Base-by-base conservation (phyloP, 2,113 vertebrate species). In the Mormyrus lacerda region DNA sequence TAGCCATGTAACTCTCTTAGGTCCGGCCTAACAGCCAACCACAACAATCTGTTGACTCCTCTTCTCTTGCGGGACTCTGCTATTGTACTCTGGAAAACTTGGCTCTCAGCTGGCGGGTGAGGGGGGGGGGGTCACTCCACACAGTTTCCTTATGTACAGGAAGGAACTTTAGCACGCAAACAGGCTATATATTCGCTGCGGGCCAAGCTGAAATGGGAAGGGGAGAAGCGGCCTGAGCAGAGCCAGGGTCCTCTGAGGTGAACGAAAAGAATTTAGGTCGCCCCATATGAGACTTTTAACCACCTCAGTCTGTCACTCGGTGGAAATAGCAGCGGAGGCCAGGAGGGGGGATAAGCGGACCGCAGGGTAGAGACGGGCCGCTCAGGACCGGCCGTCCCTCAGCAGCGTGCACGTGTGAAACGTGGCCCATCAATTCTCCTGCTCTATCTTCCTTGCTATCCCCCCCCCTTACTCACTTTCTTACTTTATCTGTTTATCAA, bases 181-280 rank as follows among this genome's bases (percentile, higher is more conserved):
- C 91, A 94, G 92, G 92, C 89, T 86, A 84, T 90, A 93, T 88
- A 93, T 91, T 91, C 65, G 24, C 85, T 89, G 90, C 88, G 61
- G 90, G 91, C 47, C 65, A 87, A 85, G 73, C 58, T 90, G 73
- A 79, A 87, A 90, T 85, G 91, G 92, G 79, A 89, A 87, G n/a
- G 76, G 88, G 27, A 87, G n/a, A 89, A 90, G 24, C 6, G 87
- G 88, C 88, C 89, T 92, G 88, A 90, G 90, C 91, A 86, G 76
- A 91, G 90, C 88, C 85, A 91, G 93, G 95, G 95, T 96, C 95
- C 92, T 95, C 94, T 96, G 94, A 96, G 95, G 95, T 96, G 95
- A 96, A 92, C 92, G 90, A 91, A 89, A 94, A 93, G 93, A 96
- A 95, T 95, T 95, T 94, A 95, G 95, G 95, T 95, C 95, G 96